A percentile compares a stretch with the other conserved stretches of the same genome.
Evolutionary conservation across 2,888 invertebrate species (phyloP).

Genomic region (Mythimna pallens): DNA sequence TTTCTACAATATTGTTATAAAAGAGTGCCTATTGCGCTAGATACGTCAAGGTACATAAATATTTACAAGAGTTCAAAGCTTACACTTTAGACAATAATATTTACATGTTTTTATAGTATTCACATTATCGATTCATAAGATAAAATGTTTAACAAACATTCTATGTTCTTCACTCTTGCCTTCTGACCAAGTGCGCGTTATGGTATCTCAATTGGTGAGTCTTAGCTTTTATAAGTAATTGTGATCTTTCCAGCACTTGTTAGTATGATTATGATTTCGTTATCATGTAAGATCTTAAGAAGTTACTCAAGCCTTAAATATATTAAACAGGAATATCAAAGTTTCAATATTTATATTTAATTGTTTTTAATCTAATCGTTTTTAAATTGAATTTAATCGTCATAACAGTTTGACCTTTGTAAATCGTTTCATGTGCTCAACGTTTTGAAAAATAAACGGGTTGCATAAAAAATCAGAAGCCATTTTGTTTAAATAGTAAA

Average conservation of each 20-base stretch:
- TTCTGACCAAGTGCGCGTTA: background rate
- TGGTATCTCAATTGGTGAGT: slow-evolving; percentile 8
- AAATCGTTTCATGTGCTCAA: slow-evolving; percentile 14
- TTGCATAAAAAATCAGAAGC: slow-evolving; percentile 3
- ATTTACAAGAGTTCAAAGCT: slow-evolving; percentile 57
- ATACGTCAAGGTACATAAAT: slow-evolving; percentile 33
- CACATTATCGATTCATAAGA: background rate
- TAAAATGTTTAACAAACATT: slow-evolving; percentile 37
- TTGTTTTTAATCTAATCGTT: no score
- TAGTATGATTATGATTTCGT: slow-evolving; percentile 31
- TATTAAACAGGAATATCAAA: slow-evolving; percentile 12
- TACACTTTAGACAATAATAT: slow-evolving; percentile 43
- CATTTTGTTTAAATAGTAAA: slow-evolving; percentile 15
- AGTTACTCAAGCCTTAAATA: slow-evolving; percentile 2
- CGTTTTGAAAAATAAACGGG: slow-evolving; percentile 17
- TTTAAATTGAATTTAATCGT: no score
- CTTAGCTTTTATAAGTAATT: slow-evolving; percentile 37
- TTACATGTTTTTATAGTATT: slow-evolving; percentile 23
- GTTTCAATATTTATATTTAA: slow-evolving; percentile 3
- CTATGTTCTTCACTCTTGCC: background rate
- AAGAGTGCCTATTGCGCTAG: background rate
- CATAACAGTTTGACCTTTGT: background rate
- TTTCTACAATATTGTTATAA: background rate
- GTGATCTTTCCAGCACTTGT: slow-evolving; percentile 26
- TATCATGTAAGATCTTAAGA: slow-evolving; percentile 17